These are phyloP conservation scores for Datnioides undecimradiatus DNA, from an alignment of 2,113 vertebrate genomes.

Conservation along the genomic window DNA sequence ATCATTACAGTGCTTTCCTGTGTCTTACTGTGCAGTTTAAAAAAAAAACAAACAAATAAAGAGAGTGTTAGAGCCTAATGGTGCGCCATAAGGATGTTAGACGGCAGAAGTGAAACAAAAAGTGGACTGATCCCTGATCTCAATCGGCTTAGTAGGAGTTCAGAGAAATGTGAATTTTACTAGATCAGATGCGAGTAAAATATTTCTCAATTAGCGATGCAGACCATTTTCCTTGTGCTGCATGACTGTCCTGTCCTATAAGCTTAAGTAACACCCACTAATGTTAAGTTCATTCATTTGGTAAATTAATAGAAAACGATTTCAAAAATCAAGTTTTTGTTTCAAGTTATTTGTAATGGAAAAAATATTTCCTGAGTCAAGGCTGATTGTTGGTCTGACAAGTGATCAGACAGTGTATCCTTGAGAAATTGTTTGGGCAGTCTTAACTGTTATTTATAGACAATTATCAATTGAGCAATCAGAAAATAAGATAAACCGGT, in stretches of 20 bases:
- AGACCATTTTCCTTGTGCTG: neutral
- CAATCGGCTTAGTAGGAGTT: neutral
- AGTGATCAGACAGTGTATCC: too few species aligned
- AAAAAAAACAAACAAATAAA: constrained; percentile 1
- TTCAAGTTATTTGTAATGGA: neutral
- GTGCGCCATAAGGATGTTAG: constrained; percentile 4
- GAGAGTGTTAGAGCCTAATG: neutral
- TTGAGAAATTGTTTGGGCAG: too few species aligned
- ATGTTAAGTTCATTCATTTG: neutral
- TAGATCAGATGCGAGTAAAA: too few species aligned
- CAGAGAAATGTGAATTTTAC: neutral
- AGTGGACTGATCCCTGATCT: neutral
- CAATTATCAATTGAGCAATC: neutral
- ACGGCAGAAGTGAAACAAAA: neutral
- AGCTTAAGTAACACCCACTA: neutral
- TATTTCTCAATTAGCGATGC: neutral
- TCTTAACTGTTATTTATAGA: neutral
- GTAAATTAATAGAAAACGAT: neutral
- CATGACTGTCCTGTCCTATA: neutral
- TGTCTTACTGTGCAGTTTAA: neutral
- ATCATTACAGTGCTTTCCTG: constrained; percentile 31
- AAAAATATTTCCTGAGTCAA: neutral
- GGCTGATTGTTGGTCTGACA: too few species aligned
- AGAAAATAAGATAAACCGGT: too few species aligned
- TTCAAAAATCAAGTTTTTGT: neutral